phyloP scores from a whole-genome alignment of 2,888 invertebrate species.

The Acronicta leporina region DNA sequence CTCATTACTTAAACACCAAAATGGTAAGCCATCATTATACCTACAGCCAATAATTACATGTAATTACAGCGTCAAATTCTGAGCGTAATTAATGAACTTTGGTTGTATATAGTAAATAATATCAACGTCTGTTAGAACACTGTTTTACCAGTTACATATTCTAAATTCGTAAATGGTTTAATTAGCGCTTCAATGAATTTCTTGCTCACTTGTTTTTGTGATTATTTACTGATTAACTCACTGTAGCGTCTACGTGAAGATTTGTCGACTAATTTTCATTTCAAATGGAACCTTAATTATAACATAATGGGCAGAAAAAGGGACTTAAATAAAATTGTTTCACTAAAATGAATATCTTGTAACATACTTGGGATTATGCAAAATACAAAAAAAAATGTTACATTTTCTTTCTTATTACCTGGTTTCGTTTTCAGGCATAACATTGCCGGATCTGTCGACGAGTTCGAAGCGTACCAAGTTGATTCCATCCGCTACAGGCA shows the following conservation, averaged over 20 bases:
- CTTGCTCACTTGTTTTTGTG: too few species aligned
- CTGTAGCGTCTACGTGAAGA: too few species aligned
- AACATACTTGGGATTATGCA: too few species aligned
- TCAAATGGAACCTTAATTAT: too few species aligned
- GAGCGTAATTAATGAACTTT: slow-evolving; percentile 19
- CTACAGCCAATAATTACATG: not conserved
- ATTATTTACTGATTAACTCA: too few species aligned
- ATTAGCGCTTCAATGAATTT: too few species aligned
- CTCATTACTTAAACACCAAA: not conserved
- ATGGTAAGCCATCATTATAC: slow-evolving; percentile 1
- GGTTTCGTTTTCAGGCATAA: slow-evolving; percentile 78
- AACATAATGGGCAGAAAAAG: too few species aligned
- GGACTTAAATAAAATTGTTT: not conserved
- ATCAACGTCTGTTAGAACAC: not conserved
- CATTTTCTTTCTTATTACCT: slow-evolving; percentile 66
- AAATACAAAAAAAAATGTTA: not conserved
- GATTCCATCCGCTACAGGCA: slow-evolving; percentile 90
- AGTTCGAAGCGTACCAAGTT: slow-evolving; percentile 89
- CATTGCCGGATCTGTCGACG: slow-evolving; percentile 79
- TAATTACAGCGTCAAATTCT: slow-evolving; percentile 23
- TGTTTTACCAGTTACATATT: not conserved
- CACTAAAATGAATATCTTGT: not conserved
- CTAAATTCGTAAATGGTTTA: too few species aligned
- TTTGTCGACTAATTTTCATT: too few species aligned
- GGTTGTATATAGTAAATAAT: slow-evolving; percentile 13